Percentiles rank a stretch among this genome's conserved stretches.
Conservation (phyloP, 2,113 vertebrate genomes). For the Merops nubicus region DNA sequence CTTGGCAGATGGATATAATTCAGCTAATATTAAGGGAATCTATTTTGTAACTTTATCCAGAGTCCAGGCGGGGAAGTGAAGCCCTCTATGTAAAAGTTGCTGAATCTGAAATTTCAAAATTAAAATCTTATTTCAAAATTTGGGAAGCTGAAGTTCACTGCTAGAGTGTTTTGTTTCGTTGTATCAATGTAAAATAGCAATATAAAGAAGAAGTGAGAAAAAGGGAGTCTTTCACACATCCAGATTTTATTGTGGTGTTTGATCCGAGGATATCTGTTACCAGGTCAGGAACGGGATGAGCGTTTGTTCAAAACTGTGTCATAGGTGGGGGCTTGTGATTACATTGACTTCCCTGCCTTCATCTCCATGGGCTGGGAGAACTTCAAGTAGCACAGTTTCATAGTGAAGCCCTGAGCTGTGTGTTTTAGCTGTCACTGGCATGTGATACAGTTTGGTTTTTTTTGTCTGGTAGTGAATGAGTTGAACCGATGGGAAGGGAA, state of each 20-base stretch:
- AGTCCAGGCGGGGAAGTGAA: neutral
- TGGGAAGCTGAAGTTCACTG: neutral
- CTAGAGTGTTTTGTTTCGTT: neutral
- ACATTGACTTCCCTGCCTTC: neutral
- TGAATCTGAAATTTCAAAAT: neutral
- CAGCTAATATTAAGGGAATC: neutral
- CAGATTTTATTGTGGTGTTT: neutral
- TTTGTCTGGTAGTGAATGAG: neutral
- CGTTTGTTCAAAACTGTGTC: neutral
- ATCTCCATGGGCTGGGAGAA: accelerated
- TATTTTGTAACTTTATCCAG: neutral
- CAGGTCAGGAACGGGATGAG: neutral
- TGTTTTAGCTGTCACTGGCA: neutral
- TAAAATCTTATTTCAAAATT: neutral
- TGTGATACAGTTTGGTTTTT: neutral
- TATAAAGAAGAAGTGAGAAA: neutral
- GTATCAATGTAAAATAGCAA: neutral
- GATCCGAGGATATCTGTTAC: neutral
- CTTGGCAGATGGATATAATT: neutral
- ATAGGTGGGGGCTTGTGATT: neutral
- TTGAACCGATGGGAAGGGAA: neutral
- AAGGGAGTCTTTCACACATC: neutral
- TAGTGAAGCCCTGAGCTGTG: neutral
- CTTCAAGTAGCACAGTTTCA: neutral
- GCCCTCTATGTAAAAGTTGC: neutral